Conservation (phyloP, 2,888 invertebrate genomes). For the Sericinus montela region DNA sequence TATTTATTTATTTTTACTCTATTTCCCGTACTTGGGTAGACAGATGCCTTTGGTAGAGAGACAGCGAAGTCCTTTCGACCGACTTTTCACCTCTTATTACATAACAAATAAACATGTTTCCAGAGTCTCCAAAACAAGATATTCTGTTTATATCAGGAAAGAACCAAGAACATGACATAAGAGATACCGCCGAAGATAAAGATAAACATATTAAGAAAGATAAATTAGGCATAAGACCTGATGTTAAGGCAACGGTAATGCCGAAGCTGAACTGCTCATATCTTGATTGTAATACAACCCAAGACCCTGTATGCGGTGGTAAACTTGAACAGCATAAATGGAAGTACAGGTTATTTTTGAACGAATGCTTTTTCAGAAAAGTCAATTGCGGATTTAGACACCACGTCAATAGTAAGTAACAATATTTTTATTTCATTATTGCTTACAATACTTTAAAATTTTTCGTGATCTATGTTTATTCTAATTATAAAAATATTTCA, state of each 20-base stretch:
- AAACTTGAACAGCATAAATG: slow-evolving; percentile 39
- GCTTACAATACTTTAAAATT: too few species aligned
- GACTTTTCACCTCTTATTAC: too few species aligned
- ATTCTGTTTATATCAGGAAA: slow-evolving; percentile 49
- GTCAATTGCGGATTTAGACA: slow-evolving; percentile 60
- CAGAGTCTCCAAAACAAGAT: slow-evolving; percentile 40
- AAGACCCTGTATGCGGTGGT: slow-evolving; percentile 46
- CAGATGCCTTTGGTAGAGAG: too few species aligned
- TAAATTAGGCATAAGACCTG: neutral
- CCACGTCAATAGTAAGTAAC: slow-evolving; percentile 52
- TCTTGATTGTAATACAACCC: slow-evolving; percentile 45
- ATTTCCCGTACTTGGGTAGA: too few species aligned
- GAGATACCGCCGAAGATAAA: slow-evolving; percentile 8
- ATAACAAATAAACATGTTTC: slow-evolving; percentile 5
- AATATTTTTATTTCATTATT: too few species aligned
- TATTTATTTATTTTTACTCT: too few species aligned
- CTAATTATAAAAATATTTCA: too few species aligned
- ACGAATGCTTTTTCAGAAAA: slow-evolving; percentile 60
- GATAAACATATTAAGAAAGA: neutral
- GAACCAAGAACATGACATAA: slow-evolving; percentile 40
- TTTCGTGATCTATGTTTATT: too few species aligned
- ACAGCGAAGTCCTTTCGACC: too few species aligned
- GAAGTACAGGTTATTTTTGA: slow-evolving; percentile 52
- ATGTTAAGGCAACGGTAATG: slow-evolving; percentile 1
- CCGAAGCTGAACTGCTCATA: slow-evolving; percentile 39